phyloP scores from a whole-genome alignment of 1,140 invertebrate species.

The Nasonia vitripennis region DNA sequence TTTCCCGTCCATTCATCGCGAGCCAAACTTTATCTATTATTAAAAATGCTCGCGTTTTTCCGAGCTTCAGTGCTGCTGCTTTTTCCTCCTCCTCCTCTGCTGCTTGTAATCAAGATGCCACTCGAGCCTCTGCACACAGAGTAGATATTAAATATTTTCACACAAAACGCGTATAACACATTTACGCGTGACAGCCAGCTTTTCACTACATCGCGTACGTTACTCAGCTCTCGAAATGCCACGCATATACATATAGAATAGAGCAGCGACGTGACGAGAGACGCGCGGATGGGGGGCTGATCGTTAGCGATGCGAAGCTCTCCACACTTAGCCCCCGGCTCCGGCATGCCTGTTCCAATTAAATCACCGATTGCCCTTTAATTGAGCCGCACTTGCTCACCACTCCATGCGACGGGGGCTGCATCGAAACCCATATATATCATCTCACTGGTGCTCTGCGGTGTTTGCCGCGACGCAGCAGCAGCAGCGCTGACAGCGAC shows the following conservation, averaged over 20 bases:
- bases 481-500: background rate
- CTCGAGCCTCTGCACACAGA: background rate
- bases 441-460: background rate
- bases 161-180: too few species aligned
- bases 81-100: background rate
- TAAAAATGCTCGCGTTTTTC: background rate
- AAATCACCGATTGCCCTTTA: background rate
- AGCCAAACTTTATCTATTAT: constrained; percentile 27
- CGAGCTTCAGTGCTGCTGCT: background rate
- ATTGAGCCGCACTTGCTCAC: background rate
- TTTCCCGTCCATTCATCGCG: constrained; percentile 4
- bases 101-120: background rate
- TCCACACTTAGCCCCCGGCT: background rate
- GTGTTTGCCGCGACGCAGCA: background rate
- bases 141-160: too few species aligned
- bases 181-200: too few species aligned
- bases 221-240: too few species aligned
- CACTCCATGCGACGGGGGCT: background rate
- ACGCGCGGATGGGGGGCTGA: background rate
- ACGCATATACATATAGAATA: too few species aligned
- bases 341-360: background rate
- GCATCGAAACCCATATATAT: background rate
- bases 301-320: background rate
- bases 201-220: too few species aligned
- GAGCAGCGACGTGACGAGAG: background rate